Conservation (phyloP, 37 sponge, comb jelly and placozoan species). For the Aplysina aerophoba region DNA sequence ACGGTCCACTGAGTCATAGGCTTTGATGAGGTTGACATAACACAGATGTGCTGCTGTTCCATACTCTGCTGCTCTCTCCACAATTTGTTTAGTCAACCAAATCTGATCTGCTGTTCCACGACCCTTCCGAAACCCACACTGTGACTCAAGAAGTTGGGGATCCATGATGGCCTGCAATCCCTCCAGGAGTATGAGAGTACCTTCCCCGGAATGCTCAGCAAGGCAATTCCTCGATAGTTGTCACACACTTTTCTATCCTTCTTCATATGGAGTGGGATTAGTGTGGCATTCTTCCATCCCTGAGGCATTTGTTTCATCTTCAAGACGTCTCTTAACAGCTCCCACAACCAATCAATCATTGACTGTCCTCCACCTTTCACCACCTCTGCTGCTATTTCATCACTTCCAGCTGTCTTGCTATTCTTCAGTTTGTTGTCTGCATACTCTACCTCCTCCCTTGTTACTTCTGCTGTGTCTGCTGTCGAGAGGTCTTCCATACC, state of each 20-base stretch:
- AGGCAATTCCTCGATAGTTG: too few species aligned
- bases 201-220: too few species aligned
- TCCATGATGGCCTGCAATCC: too few species aligned
- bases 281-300: too few species aligned
- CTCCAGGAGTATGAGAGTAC: too few species aligned
- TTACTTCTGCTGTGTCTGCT: too few species aligned
- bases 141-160: too few species aligned
- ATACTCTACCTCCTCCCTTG: not conserved
- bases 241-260: too few species aligned
- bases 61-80: not conserved
- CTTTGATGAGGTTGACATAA: not conserved
- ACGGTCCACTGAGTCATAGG: not conserved
- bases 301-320: too few species aligned
- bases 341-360: not conserved
- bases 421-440: not conserved
- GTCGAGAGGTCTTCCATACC: too few species aligned
- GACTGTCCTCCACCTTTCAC: not conserved
- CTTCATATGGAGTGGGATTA: too few species aligned
- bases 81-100: not conserved
- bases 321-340: too few species aligned
- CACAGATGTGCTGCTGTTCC: not conserved
- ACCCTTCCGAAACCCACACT: conserved; percentile 9
- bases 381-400: not conserved
- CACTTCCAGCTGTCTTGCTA: not conserved
- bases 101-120: not conserved